phyloP scores from a whole-genome alignment of 2,888 invertebrate species.

The Proisotoma minuta region DNA sequence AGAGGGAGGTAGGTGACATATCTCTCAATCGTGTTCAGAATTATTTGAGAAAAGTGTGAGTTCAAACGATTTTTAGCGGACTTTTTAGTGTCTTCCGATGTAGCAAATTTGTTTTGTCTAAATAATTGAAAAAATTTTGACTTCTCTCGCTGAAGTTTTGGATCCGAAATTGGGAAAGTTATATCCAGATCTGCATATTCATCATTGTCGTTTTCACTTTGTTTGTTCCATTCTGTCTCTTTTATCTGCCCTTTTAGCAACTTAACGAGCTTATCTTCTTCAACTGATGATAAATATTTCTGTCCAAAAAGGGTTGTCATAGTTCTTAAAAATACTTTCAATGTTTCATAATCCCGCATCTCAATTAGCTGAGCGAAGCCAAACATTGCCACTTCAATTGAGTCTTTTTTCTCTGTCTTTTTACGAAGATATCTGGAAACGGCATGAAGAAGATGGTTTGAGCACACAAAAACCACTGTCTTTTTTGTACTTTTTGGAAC shows the following conservation, averaged over 20 bases:
- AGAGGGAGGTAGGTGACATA: background rate
- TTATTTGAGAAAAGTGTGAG: background rate
- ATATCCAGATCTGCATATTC: too few relatives aligned
- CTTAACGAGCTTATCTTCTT: background rate
- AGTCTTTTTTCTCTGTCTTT: background rate
- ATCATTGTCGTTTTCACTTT: background rate
- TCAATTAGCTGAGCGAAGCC: background rate
- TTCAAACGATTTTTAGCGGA: background rate
- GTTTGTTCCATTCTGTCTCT: background rate
- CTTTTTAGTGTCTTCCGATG: background rate
- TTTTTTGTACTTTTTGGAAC: background rate
- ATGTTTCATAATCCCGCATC: background rate
- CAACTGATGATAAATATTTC: background rate
- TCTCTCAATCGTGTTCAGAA: background rate
- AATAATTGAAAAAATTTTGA: background rate
- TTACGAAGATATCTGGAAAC: background rate
- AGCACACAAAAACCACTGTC: background rate
- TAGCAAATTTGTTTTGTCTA: background rate
- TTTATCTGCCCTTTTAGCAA: background rate
- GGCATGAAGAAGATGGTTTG: background rate
- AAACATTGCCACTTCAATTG: background rate
- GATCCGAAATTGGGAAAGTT: too few relatives aligned
- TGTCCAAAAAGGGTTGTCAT: background rate
- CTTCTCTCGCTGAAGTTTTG: background rate
- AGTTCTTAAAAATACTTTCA: background rate